Evolutionary conservation across 2,113 vertebrate genomes (phyloP), one percentile per base, ranked within the genome.

Genomic region (Merops nubicus): DNA sequence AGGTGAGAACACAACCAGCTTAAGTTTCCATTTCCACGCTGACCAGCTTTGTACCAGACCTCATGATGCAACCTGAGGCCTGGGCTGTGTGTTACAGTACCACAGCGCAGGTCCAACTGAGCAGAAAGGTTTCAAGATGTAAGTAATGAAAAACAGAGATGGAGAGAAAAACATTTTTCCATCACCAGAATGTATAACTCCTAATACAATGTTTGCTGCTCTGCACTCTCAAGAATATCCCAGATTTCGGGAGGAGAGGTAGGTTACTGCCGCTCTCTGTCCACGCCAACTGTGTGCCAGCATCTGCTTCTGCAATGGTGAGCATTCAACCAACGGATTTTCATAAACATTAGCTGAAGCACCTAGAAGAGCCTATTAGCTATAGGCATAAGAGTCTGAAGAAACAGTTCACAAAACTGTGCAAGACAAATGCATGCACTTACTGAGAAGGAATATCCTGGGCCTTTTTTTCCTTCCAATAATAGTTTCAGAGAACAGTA

Each of bases 281-380:
- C 53, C 22, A 5, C 1, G 0, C 20, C 56, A 45, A 40, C 53
- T 8, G 13, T 8, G 18, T 65, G 57, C 40, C 23, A 79, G 42
- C 0, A 0, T 31, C 69, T 0, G 1, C 15, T 73, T 34, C 48
- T 34, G 34, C n/a, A 50, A 33, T 0, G 2, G 45, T 56, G 42
- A 83, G n/a, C 12, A 36, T 83, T 85, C 57, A 85, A n/a, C 14
- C 13, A 16, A 53, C 77, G 4, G 29, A 19, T 25, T 68, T 51
- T 64, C 25, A 28, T 23, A 45, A 2, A 45, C 60, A 21, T 33
- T 68, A 48, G 21, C 26, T 43, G n/a, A 31, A 51, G 15, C 29
- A 7, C 60, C 53, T 88, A 5, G 64, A 60, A 56, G 53, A 60
- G 16, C 12, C 23, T 29, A 40, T 31, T 91, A 76, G 40, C 15